These are phyloP conservation scores for Prionace glauca DNA, from an alignment of 2,797 vertebrate species.

Conservation along the genomic window DNA sequence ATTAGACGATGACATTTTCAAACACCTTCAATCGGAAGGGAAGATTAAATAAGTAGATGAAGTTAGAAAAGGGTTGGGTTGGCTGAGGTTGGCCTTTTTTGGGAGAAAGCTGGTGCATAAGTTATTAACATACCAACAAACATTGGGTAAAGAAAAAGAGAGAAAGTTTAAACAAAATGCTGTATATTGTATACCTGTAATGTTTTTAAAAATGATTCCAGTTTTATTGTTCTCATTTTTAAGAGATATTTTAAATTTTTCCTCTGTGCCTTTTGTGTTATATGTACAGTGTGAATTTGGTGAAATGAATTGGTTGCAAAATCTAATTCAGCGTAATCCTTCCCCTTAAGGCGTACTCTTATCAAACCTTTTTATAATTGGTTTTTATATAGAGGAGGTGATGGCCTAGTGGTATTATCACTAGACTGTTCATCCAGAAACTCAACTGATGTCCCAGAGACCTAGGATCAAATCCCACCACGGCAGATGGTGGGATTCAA, in stretches of 20 bases:
- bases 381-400: no score
- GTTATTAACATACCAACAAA: background rate
- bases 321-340: background rate
- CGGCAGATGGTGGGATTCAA: no score
- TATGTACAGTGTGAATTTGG: background rate
- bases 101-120: background rate
- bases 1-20: background rate
- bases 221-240: no score
- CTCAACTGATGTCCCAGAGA: no score
- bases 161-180: background rate
- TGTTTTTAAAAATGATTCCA: no score
- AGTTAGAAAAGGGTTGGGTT: background rate
- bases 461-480: no score
- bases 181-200: no score
- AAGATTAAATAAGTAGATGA: background rate
- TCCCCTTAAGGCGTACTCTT: background rate
- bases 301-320: background rate
- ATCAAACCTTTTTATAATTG: background rate
- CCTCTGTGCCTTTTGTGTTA: background rate
- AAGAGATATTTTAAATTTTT: background rate
- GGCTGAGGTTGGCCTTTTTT: background rate
- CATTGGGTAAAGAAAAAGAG: background rate
- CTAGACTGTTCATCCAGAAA: no score
- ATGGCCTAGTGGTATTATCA: no score
- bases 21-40: background rate